Base-by-base conservation (phyloP, 2,888 invertebrate genomes). In the Holacanthella duospinosa region DNA sequence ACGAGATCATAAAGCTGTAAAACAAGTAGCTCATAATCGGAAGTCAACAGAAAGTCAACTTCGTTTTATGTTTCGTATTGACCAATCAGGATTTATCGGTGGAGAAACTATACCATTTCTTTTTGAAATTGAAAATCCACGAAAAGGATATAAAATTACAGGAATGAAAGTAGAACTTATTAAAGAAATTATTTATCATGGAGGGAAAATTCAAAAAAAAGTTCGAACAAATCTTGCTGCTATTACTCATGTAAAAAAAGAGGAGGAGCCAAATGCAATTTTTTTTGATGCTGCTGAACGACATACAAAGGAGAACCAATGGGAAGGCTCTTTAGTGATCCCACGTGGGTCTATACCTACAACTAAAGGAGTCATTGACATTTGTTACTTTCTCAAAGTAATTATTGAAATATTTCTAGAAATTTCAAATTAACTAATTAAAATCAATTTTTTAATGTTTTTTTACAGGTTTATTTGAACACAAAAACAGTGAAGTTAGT, bases 301-400 rank as follows among this genome's bases (percentile, higher is more conserved):
- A 16, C 55, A 25, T 9, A 26, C 9, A 3, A 55, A 55, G 12
- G 55, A 55, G 28, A 55, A 55, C 28, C 55, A 25, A 55, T 55
- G 55, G 55, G 28, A 55, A 55, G 27, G 55, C 26, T 27, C 27
- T 26, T 6, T 55, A 6, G 27, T 9, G 26, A 55, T 55, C 28
- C 55, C 55, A 55, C 6, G 55, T 4, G 55, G 28, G 6, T 27
- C 26, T 4, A 4, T 6, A 9, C 55, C 55, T 6, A 26, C 27
- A 6, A 25, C 26, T 12, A 25, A 55, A 27, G 55, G 55, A 4
- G 55, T 9, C 9, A 55, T 55, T 26, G 55, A 55, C 16, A 27
- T 55, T 26, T 12, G 26, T 3, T 55, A 55, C 28, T 55, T 55
- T 26, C 27, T 55, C 4, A 55, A 55, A n/a, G 55, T 55, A 55